Percentiles rank a stretch among this genome's conserved stretches.
Evolutionary conservation across 2,888 invertebrate species (phyloP).

Genomic region (Apeira syringaria): DNA sequence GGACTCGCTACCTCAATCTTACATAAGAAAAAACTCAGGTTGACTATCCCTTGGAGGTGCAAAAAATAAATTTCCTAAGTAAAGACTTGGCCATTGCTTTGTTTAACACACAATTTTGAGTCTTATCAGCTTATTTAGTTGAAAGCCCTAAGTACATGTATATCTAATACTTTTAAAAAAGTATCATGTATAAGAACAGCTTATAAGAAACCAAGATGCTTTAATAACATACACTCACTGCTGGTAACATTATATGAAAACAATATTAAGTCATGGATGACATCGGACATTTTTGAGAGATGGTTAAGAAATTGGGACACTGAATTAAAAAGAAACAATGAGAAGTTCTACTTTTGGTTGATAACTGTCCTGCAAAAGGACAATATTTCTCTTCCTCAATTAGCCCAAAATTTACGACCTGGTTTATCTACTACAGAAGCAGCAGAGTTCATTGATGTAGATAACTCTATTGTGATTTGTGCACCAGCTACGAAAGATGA

Average conservation of each 20-base stretch:
- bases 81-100: too few relatives aligned
- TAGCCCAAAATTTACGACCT: background rate
- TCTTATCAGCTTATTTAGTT: too few relatives aligned
- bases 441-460: constrained; percentile 25
- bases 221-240: constrained; percentile 31
- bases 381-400: constrained; percentile 13
- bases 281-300: constrained; percentile 29
- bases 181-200: too few relatives aligned
- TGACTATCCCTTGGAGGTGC: too few relatives aligned
- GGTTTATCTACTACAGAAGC: constrained; percentile 19
- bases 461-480: constrained; percentile 21
- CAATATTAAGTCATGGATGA: constrained; percentile 52
- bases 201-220: too few relatives aligned
- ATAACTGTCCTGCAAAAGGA: background rate
- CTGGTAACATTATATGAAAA: constrained; percentile 27
- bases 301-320: constrained; percentile 34
- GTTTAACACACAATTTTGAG: too few relatives aligned
- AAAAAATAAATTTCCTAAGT: too few relatives aligned
- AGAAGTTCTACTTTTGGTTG: constrained; percentile 14
- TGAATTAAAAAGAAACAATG: constrained; percentile 5
- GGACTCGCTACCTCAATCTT: too few relatives aligned
- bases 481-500: constrained; percentile 12
- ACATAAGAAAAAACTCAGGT: too few relatives aligned
- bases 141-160: too few relatives aligned
- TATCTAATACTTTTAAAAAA: too few relatives aligned